Conservation (phyloP, 2,797 vertebrate genomes). For the Dallia pectoralis region DNA sequence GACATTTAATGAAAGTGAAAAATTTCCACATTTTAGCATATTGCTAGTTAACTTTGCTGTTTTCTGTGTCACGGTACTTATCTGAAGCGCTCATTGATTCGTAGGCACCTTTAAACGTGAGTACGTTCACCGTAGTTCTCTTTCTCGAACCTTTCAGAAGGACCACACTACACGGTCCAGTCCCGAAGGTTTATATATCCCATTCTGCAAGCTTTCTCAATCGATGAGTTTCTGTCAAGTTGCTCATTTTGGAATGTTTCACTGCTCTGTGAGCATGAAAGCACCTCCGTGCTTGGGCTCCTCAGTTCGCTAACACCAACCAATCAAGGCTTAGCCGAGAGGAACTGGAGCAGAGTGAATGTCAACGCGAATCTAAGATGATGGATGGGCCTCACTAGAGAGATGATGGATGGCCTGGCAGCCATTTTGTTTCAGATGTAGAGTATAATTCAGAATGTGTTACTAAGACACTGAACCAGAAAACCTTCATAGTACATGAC, state of each 20-base stretch:
- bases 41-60: no score
- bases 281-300: conserved; percentile 33
- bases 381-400: conserved; percentile 70
- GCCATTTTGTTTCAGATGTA: conserved; percentile 60
- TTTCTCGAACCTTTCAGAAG: neutral
- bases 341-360: conserved; percentile 67
- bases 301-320: conserved; percentile 27
- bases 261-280: conserved; percentile 51
- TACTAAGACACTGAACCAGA: conserved; percentile 44
- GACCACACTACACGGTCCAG: conserved; percentile 1
- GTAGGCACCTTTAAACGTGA: neutral
- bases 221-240: conserved; percentile 58
- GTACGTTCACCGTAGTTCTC: neutral
- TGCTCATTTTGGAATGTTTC: conserved; percentile 49
- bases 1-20: neutral
- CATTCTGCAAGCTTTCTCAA: conserved; percentile 51
- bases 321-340: conserved; percentile 66
- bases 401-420: conserved; percentile 68
- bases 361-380: conserved; percentile 60
- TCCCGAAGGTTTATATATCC: conserved; percentile 42
- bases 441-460: conserved; percentile 54
- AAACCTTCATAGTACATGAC: conserved; percentile 49
- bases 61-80: no score
- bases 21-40: no score
- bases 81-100: no score